Evolutionary conservation across 2,797 vertebrate species (phyloP), one percentile per base, ranked within the genome.

Genomic region (Chromobotia macracanthus): DNA sequence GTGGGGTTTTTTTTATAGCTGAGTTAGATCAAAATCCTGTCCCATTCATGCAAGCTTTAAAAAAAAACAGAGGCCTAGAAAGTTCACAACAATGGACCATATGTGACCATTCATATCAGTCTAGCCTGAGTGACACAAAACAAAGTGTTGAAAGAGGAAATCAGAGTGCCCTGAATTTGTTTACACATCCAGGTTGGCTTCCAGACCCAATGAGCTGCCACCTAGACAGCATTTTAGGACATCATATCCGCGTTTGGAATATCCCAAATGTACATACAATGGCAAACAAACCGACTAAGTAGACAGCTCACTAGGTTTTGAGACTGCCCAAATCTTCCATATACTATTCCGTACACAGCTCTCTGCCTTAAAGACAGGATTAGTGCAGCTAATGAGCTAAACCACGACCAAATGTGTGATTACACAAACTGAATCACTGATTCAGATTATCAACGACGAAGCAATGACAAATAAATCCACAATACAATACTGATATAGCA

Each of bases 361-460:
- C 28, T 79, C 77, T 61, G 65, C 77, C 61, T 79, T 72, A 31
- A 79, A 66, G 35, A 65, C 48, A 35, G 69, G 69, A 79, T 79
- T 72, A 79, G 38, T 9, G 35, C 7, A 58, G 61, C 38, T 79
- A 66, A 79, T 72, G 50, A 72, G 50, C 35, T 66, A 66, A 79
- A 72, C 56, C 60, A 72, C 28, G 56, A 61, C 28, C 44, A 58
- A 55, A 72, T 44, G 16, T 56, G 41, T 31, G 19, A 65, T 18
- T 28, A 65, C 21, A 9, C 31, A 23, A 13, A 55, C 19, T 25
- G 55, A 51, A 28, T 5, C 3, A 41, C 3, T 7, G 28, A 9
- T 55, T 56, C 13, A 31, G 12, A 44, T 3, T 5, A 65, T 16
- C 46, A 55, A 72, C 25, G 10, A 44, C 13, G 8, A 72, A 72